Evolutionary conservation across 1,140 invertebrate species (phyloP).

Genomic region (Drosophila nannoptera): DNA sequence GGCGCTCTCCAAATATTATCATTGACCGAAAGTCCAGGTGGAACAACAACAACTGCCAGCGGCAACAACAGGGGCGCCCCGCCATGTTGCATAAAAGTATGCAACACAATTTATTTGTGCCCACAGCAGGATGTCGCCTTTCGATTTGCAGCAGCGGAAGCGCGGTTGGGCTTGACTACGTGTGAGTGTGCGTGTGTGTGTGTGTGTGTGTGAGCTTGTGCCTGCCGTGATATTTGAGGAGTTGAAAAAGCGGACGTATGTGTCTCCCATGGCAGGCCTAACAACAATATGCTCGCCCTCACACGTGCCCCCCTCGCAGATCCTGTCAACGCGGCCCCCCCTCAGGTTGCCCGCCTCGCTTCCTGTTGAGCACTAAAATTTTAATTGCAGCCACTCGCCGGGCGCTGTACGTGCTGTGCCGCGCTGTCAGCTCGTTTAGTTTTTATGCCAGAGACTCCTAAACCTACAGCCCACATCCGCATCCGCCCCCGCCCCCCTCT

Average conservation of each 20-base stretch:
- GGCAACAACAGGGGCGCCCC: not conserved
- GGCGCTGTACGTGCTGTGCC: slow-evolving; percentile 57
- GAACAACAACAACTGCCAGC: not conserved
- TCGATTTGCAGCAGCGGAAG: slow-evolving; percentile 63
- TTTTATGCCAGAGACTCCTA: slow-evolving; percentile 50
- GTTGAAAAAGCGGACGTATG: slow-evolving; percentile 50
- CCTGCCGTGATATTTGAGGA: slow-evolving; percentile 52
- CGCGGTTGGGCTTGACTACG: slow-evolving; percentile 7
- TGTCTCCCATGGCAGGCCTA: slow-evolving; percentile 39
- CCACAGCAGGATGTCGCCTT: slow-evolving; percentile 55
- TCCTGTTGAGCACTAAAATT: slow-evolving; percentile 62
- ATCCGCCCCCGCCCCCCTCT: not conserved
- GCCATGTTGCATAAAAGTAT: slow-evolving; percentile 58
- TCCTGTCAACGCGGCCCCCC: not conserved
- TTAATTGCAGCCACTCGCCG: slow-evolving; percentile 69
- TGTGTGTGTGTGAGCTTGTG: slow-evolving; percentile 10
- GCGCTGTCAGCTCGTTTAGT: slow-evolving; percentile 68
- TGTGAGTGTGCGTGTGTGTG: slow-evolving; percentile 2
- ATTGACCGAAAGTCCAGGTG: slow-evolving; percentile 19
- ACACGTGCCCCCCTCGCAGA: not conserved
- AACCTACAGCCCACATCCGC: not conserved
- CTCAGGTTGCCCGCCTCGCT: not conserved
- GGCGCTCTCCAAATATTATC: slow-evolving; percentile 46
- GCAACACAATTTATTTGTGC: slow-evolving; percentile 66
- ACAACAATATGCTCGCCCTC: slow-evolving; percentile 1